phyloP scores from a whole-genome alignment of 1,140 invertebrate genomes.

The Bombus superbus region DNA sequence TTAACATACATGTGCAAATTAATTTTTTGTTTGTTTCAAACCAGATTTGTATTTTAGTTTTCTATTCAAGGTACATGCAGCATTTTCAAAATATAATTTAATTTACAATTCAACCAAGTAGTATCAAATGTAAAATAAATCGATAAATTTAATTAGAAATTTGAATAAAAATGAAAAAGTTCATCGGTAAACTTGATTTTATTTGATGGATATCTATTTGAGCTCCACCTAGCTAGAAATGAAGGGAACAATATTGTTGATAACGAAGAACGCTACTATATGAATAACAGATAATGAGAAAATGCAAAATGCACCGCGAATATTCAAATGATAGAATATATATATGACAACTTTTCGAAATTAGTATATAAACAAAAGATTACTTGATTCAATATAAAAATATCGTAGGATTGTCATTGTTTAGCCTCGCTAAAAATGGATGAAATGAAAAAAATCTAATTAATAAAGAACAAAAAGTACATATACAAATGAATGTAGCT shows the following conservation, averaged over 20 bases:
- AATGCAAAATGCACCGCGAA: neutral
- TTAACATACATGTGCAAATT: no score
- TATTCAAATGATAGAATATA: neutral
- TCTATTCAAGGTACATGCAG: no score
- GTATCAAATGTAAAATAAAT: neutral
- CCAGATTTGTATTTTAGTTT: no score
- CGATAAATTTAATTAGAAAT: neutral
- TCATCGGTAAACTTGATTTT: neutral
- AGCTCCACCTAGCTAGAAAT: conserved; percentile 40
- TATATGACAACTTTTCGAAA: neutral
- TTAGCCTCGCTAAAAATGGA: neutral
- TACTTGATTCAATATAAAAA: neutral
- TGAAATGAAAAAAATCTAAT: neutral
- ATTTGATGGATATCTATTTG: neutral
- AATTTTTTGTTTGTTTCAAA: no score
- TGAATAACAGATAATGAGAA: neutral
- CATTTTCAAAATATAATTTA: no score
- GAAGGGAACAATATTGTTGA: conserved; percentile 18
- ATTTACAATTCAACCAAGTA: neutral
- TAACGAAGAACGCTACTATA: conserved; percentile 45
- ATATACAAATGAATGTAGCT: no score
- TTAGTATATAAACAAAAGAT: neutral
- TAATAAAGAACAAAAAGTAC: neutral
- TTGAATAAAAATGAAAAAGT: neutral
- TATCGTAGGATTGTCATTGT: neutral